phyloP scores from a whole-genome alignment of 2,888 invertebrate genomes.

The Ornithoptera alexandrae region DNA sequence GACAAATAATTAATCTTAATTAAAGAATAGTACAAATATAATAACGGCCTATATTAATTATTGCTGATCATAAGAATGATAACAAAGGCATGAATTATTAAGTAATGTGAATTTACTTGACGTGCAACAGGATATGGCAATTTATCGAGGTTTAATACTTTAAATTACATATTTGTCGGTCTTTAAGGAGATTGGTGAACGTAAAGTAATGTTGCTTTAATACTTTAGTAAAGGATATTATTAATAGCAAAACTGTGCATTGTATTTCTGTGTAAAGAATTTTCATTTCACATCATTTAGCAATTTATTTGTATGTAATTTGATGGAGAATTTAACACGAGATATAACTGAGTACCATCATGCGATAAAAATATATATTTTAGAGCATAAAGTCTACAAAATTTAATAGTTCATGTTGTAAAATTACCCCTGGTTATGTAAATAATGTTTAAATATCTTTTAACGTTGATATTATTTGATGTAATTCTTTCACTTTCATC shows the following conservation, averaged over 20 bases:
- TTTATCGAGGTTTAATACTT: constrained; percentile 15
- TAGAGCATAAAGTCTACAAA: too few species aligned
- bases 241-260: neutral
- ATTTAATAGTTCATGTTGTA: too few species aligned
- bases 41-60: constrained; percentile 13
- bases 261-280: too few species aligned
- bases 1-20: neutral
- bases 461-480: too few species aligned
- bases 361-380: too few species aligned
- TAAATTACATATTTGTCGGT: constrained; percentile 13
- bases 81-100: constrained; percentile 16
- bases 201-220: constrained; percentile 1
- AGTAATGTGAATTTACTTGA: constrained; percentile 13
- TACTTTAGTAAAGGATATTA: neutral
- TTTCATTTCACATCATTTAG: too few species aligned
- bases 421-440: too few species aligned
- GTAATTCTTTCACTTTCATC: too few species aligned
- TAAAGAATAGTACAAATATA: neutral
- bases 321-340: too few species aligned
- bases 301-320: too few species aligned
- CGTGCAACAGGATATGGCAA: constrained; percentile 19
- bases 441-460: too few species aligned
- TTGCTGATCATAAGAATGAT: constrained; percentile 20
- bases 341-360: too few species aligned
- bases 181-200: constrained; percentile 11